phyloP scores from a whole-genome alignment of 2,113 vertebrate species.

The Sapayoa aenigma region DNA sequence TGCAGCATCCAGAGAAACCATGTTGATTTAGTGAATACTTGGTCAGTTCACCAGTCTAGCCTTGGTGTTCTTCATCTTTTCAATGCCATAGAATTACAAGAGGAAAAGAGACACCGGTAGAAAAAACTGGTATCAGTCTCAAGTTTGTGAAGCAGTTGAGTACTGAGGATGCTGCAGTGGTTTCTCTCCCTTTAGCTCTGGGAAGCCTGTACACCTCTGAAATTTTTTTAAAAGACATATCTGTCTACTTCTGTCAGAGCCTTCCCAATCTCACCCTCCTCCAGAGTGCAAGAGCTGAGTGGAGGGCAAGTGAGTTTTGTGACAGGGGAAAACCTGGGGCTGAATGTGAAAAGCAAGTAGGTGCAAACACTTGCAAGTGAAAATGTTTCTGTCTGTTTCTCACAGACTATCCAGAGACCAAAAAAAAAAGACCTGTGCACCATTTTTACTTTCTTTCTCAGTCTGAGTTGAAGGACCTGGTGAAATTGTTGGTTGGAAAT shows the following conservation, averaged over 20 bases:
- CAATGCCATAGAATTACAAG: background rate
- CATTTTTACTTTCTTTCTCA: background rate
- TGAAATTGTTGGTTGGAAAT: background rate
- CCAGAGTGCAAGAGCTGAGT: background rate
- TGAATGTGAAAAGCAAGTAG: background rate
- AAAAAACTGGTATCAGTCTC: background rate
- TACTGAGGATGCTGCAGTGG: background rate
- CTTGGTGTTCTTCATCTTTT: background rate
- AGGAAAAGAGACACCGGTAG: background rate
- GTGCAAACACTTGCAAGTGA: background rate
- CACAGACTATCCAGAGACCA: background rate
- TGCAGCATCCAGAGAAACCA: background rate
- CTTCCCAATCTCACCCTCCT: background rate
- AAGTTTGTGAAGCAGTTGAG: background rate
- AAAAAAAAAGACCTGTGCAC: background rate
- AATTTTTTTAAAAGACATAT: background rate
- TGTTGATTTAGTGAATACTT: background rate
- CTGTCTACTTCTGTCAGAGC: background rate
- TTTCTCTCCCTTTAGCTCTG: background rate
- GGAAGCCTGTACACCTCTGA: background rate
- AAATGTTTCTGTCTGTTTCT: background rate
- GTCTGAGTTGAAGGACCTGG: background rate
- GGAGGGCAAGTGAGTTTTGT: background rate
- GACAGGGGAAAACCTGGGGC: background rate
- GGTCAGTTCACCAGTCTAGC: background rate